Evolutionary conservation across 37 sponge, comb jelly and placozoan species (phyloP).

Genomic region (Chondrilla cf. caribensis): DNA sequence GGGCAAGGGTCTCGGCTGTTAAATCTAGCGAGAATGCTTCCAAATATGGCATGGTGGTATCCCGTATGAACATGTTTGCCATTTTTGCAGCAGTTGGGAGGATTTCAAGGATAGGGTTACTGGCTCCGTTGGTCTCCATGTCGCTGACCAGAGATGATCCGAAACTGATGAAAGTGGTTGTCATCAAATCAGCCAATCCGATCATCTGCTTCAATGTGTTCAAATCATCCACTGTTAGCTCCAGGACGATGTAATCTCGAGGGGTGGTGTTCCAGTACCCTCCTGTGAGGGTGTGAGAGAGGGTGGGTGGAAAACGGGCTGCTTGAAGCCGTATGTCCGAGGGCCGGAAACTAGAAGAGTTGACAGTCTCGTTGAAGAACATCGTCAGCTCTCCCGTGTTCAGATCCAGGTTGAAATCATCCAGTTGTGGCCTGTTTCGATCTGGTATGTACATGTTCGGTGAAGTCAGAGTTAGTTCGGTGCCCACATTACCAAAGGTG

Average conservation of each 20-base stretch:
- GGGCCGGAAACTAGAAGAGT: constrained; percentile 68
- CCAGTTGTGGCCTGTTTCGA: constrained; percentile 41
- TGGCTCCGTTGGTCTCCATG: constrained; percentile 45
- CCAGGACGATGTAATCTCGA: constrained; percentile 36
- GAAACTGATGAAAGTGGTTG: constrained; percentile 47
- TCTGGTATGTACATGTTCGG: constrained; percentile 38
- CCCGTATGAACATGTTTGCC: constrained; percentile 40
- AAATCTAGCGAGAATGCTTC: constrained; percentile 72
- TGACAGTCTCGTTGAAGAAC: constrained; percentile 71
- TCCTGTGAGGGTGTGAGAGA: constrained; percentile 38
- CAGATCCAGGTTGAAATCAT: constrained; percentile 55
- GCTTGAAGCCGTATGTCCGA: constrained; percentile 44
- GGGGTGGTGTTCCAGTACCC: constrained; percentile 43
- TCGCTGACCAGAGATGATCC: constrained; percentile 43
- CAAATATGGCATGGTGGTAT: constrained; percentile 58
- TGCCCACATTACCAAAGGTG: not conserved
- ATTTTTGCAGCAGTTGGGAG: constrained; percentile 15
- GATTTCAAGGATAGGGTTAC: constrained; percentile 40
- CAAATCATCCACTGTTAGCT: constrained; percentile 56
- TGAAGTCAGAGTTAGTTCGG: not conserved
- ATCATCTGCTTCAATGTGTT: constrained; percentile 72
- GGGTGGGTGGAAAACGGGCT: not conserved
- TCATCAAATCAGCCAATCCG: constrained; percentile 57
- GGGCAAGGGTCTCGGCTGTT: constrained; percentile 50
- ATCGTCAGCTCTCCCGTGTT: constrained; percentile 51